Conservation (phyloP, 2,888 invertebrate species). For the Drosophila mulleri region DNA sequence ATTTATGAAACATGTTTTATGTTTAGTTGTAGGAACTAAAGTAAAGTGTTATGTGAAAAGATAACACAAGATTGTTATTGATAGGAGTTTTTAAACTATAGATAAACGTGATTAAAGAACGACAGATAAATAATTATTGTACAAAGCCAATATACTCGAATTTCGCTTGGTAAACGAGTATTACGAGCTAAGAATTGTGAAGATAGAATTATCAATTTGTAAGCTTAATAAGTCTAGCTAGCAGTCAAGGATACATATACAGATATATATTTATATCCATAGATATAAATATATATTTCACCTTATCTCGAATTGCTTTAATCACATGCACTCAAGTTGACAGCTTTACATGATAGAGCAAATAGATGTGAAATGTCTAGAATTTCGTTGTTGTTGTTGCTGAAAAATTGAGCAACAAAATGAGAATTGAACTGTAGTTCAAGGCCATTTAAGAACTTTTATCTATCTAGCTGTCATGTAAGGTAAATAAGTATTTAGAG, state of each 20-base stretch:
- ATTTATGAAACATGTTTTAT: too few species aligned
- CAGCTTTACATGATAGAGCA: constrained; percentile 53
- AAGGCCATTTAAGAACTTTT: constrained; percentile 43
- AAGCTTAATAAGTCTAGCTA: background rate
- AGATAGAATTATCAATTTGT: background rate
- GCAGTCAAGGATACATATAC: background rate
- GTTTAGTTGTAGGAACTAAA: too few species aligned
- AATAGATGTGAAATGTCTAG: constrained; percentile 33
- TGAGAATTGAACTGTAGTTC: constrained; percentile 64
- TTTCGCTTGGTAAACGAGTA: too few species aligned
- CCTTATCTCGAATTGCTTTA: constrained; percentile 16
- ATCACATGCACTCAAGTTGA: constrained; percentile 31
- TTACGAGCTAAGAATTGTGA: too few species aligned
- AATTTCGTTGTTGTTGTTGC: background rate
- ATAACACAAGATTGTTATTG: too few species aligned
- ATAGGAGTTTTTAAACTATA: too few species aligned
- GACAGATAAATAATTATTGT: too few species aligned
- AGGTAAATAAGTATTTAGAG: constrained; percentile 37
- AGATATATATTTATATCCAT: background rate
- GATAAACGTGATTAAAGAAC: too few species aligned
- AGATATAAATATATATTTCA: background rate
- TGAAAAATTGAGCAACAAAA: constrained; percentile 30
- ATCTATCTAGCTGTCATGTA: constrained; percentile 21
- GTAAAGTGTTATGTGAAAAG: too few species aligned
- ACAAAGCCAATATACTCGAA: too few species aligned